These are phyloP conservation scores for Mythimna lalbum DNA, from an alignment of 2,888 invertebrate species.

Conservation along the genomic window DNA sequence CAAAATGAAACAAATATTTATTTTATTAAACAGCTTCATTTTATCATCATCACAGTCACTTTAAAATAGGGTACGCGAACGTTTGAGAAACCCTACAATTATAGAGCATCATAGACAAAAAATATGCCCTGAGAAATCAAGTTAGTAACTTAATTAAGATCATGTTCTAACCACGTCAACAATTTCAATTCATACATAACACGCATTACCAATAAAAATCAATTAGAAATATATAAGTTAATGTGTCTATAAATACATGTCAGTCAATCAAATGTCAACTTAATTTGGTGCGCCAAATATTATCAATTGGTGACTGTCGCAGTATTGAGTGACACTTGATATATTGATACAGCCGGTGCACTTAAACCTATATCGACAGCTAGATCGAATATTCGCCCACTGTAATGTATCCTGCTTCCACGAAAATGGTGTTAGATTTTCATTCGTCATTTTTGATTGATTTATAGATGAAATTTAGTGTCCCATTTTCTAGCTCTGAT, in stretches of 20 bases:
- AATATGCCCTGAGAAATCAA: not conserved
- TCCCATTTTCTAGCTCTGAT: not conserved
- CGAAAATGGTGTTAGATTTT: conserved; percentile 21
- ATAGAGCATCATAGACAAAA: not conserved
- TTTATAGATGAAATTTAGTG: not conserved
- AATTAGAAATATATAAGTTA: conserved; percentile 24
- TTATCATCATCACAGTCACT: no score
- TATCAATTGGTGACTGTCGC: conserved; percentile 57
- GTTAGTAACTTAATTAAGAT: not conserved
- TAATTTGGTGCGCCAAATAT: conserved; percentile 54
- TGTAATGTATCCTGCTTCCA: conserved; percentile 16
- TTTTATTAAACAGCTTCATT: no score
- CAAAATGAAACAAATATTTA: no score
- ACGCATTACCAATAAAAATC: conserved; percentile 5
- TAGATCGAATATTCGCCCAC: conserved; percentile 25
- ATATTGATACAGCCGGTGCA: conserved; percentile 40
- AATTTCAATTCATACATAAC: conserved; percentile 18
- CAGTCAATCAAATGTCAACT: conserved; percentile 62
- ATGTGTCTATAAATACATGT: conserved; percentile 40
- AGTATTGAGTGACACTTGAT: conserved; percentile 55
- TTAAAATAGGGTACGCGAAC: no score
- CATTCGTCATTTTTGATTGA: conserved; percentile 6
- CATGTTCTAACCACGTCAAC: not conserved
- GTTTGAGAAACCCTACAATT: no score
- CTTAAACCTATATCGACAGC: conserved; percentile 19